A percentile compares a stretch with the other conserved stretches of the same genome.
phyloP scores from a whole-genome alignment of 2,888 invertebrate species.

The Antitype chi region DNA sequence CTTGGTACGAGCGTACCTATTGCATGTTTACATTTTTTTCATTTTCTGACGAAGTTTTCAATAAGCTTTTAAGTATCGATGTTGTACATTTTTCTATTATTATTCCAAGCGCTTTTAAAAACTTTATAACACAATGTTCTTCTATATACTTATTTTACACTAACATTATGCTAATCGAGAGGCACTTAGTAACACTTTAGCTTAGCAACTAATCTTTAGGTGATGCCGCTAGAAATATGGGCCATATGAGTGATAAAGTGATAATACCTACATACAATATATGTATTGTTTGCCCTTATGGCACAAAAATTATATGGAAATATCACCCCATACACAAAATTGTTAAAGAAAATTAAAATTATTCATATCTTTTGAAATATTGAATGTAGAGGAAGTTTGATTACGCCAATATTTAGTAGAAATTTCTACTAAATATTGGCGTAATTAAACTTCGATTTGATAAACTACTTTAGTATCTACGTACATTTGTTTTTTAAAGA shows the following conservation, averaged over 20 bases:
- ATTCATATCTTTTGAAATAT: no score
- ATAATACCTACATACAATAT: no score
- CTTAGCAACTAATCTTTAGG: slow-evolving; percentile 14
- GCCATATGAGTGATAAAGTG: neutral
- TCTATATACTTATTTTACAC: slow-evolving; percentile 2
- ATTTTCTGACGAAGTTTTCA: slow-evolving; percentile 1
- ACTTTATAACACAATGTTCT: slow-evolving; percentile 11
- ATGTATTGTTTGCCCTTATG: neutral
- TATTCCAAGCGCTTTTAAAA: neutral
- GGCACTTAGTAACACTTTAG: neutral
- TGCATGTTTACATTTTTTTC: neutral
- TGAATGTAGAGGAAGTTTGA: no score
- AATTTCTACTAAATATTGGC: no score
- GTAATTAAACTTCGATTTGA: no score
- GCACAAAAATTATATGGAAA: neutral
- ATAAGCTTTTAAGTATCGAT: slow-evolving; percentile 3
- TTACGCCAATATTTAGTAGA: no score
- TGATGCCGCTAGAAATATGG: neutral
- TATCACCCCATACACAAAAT: no score
- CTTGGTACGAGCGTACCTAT: neutral
- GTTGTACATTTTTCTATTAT: neutral
- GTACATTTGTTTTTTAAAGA: no score
- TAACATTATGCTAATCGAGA: neutral
- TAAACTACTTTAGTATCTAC: no score
- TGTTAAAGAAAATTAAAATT: no score